Evolutionary conservation across 2,113 vertebrate species (phyloP).

Genomic region (Etia nguti): DNA sequence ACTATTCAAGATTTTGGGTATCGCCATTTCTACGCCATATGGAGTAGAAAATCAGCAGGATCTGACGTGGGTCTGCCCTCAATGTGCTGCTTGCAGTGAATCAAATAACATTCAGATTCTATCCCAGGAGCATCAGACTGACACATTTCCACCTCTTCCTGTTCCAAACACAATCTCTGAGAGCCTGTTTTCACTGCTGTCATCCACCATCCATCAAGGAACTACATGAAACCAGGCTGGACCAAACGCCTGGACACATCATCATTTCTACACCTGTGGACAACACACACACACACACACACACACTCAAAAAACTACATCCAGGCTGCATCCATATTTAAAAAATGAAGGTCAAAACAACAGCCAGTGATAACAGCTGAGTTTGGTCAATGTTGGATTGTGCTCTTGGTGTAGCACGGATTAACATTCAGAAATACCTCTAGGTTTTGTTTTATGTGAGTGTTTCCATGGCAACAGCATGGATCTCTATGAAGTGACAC

Average conservation of each 20-base stretch:
- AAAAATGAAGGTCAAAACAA: not conserved
- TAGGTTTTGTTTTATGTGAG: slow-evolving; percentile 43
- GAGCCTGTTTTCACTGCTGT: not conserved
- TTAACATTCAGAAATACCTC: slow-evolving; percentile 49
- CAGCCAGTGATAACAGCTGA: not conserved
- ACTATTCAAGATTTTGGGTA: not conserved
- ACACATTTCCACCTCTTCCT: not conserved
- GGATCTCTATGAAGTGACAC: slow-evolving; percentile 15
- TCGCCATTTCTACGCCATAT: not conserved
- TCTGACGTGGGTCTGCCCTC: not conserved
- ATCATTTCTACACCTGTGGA: not conserved
- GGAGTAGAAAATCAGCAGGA: not conserved
- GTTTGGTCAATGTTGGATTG: slow-evolving; percentile 8
- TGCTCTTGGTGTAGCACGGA: not conserved
- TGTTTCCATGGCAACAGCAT: slow-evolving; percentile 62
- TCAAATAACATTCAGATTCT: not conserved
- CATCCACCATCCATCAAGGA: slow-evolving; percentile 3
- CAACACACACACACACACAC: not conserved
- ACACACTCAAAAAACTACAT: not conserved
- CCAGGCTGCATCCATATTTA: not conserved
- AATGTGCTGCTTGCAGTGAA: not conserved
- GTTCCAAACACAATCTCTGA: not conserved
- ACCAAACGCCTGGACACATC: not conserved
- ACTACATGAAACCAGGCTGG: not conserved
- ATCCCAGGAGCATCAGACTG: not conserved